Evolutionary conservation across 2,113 vertebrate species (phyloP).

Genomic region (Meles meles): DNA sequence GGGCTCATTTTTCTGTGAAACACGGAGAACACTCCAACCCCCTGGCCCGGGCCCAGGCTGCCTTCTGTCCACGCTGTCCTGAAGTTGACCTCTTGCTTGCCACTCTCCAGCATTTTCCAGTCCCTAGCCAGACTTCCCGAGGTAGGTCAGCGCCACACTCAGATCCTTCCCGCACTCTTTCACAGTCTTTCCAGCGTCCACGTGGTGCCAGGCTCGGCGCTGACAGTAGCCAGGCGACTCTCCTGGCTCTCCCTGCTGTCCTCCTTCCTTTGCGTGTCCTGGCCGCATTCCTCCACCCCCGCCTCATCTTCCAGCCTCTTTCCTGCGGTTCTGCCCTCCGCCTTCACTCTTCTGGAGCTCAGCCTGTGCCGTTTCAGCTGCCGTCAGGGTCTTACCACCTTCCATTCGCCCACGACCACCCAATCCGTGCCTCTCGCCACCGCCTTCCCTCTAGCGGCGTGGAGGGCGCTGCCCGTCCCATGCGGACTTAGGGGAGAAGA

Average conservation of each 20-base stretch:
- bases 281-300: too few relatives aligned
- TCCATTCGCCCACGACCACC: not conserved
- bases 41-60: accelerated
- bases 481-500: too few relatives aligned
- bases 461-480: not conserved
- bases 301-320: not conserved
- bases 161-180: accelerated
- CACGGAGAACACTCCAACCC: too few relatives aligned
- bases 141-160: accelerated
- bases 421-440: accelerated
- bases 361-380: not conserved
- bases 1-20: not conserved
- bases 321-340: not conserved
- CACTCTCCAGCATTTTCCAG: not conserved
- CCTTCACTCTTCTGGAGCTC: too few relatives aligned
- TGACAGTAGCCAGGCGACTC: accelerated
- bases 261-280: not conserved
- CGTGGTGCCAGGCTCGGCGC: accelerated
- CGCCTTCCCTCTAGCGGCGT: too few relatives aligned
- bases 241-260: accelerated
- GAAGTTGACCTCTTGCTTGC: too few relatives aligned
- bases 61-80: too few relatives aligned
- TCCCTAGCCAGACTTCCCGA: not conserved
- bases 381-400: not conserved
- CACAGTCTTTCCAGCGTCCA: not conserved